A percentile compares a stretch with the other conserved stretches of the same genome.
These are phyloP conservation scores for Cuculus canorus DNA, from an alignment of 2,797 vertebrate species.

Conservation along the genomic window DNA sequence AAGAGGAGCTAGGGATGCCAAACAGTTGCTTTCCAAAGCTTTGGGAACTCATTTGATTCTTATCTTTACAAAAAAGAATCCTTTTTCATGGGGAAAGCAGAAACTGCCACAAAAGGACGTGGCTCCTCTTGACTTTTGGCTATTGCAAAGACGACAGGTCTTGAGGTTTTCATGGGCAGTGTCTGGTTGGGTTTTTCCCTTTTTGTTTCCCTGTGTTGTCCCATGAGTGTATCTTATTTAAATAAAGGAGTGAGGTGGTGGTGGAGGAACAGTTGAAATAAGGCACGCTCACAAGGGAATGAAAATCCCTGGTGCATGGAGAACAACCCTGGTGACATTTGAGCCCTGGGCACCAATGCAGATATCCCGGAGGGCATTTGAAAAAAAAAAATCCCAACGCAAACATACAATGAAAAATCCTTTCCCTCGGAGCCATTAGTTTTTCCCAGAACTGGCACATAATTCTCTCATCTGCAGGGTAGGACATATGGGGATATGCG, in stretches of 20 bases:
- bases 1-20: constrained; percentile 19
- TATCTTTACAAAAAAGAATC: background rate
- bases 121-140: background rate
- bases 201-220: background rate
- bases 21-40: background rate
- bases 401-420: background rate
- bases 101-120: background rate
- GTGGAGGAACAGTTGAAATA: background rate
- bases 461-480: background rate
- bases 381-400: background rate
- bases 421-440: background rate
- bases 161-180: background rate
- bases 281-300: background rate
- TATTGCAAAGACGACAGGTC: background rate
- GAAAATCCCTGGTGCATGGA: background rate
- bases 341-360: rapidly evolving
- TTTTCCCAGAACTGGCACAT: background rate
- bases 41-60: background rate
- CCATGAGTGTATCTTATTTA: rapidly evolving
- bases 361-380: background rate
- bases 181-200: background rate
- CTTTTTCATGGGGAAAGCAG: background rate
- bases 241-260: background rate
- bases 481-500: rapidly evolving
- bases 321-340: background rate